Evolutionary conservation across 2,888 invertebrate genomes (phyloP), one percentile per base, ranked within the genome.

Genomic region (Hyposoter dolosus): DNA sequence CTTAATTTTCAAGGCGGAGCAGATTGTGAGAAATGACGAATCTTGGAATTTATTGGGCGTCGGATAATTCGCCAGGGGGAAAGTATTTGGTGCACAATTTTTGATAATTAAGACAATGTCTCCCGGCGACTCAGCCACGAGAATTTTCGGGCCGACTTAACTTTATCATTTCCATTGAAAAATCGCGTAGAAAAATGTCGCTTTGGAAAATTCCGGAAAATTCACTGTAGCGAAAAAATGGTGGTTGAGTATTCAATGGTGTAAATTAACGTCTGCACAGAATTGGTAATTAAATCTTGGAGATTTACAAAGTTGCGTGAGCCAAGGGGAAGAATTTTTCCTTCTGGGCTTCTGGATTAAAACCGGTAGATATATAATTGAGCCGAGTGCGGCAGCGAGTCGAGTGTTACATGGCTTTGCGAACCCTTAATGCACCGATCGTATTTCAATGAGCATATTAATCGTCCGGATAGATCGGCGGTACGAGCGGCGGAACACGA

Each of bases 401-500:
- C 77, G 82, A 74, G 75, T 85, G 74, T 74, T 53, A 12, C 35
- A 17, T 23, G 74, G 78, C 68, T 82, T 69, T 79, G 40, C 63
- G 74, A 84, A 83, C 85, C 87, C 74, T 83, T 84, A 83, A 85
- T 88, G 84, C 81, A 86, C 78, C 84, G 82, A 83, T 89, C 89
- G 87, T 89, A 89, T 88, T 89, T 90, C 88, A 88, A 89, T 87
- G 82, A 75, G 84, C 84, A 88, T 90, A 90, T 89, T 89, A 90
- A 89, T 89, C 89, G 85, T 72, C 68, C 50, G 43, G 23, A 78
- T 28, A 72, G 82, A 45, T 79, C 43, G 50, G 1, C 32, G 45
- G 32, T 60, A 60, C 19, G 43, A 53, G 69, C 69, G 23, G 63
- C 63, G 43, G 47, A 53, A 78, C 69, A 45, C 65, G 32, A 82